A percentile compares a stretch with the other conserved stretches of the same genome.
Conservation (phyloP, 2,888 invertebrate species). For the Cataglyphis albicans region DNA sequence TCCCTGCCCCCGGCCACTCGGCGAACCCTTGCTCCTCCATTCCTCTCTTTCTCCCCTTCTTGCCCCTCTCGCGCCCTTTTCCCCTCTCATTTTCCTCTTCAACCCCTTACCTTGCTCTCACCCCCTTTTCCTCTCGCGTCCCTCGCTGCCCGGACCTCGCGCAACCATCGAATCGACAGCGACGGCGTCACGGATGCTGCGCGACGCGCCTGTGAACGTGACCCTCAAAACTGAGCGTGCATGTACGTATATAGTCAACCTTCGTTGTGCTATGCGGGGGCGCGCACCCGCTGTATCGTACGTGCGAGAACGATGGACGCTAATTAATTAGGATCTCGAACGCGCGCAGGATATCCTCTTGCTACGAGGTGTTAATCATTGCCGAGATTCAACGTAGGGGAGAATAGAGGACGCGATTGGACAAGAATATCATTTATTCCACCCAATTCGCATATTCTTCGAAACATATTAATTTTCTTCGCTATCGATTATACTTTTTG, state of each 20-base stretch:
- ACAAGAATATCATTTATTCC: not conserved
- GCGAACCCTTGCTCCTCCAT: conserved; percentile 63
- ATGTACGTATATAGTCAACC: conserved; percentile 74
- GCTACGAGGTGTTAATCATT: conserved; percentile 3
- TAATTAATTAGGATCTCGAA: conserved; percentile 45
- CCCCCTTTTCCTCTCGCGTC: conserved; percentile 61
- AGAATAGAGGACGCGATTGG: not conserved
- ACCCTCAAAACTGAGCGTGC: conserved; percentile 84
- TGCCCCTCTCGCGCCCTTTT: conserved; percentile 12
- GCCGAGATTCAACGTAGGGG: not conserved
- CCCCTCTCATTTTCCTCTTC: conserved; percentile 44
- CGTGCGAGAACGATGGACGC: conserved; percentile 22
- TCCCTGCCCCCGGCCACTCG: conserved; percentile 23
- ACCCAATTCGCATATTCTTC: not conserved
- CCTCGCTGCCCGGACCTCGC: conserved; percentile 84
- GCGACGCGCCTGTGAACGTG: conserved; percentile 83
- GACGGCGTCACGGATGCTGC: conserved; percentile 79
- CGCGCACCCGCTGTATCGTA: conserved; percentile 36
- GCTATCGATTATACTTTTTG: not conserved
- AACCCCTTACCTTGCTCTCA: conserved; percentile 58
- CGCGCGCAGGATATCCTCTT: conserved; percentile 18
- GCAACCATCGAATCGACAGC: conserved; percentile 83
- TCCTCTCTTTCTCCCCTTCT: conserved; percentile 64
- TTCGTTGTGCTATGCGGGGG: conserved; percentile 9
- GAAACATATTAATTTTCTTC: not conserved